Base-by-base conservation (phyloP, 2,888 invertebrate species). In the Achlya flavicornis region DNA sequence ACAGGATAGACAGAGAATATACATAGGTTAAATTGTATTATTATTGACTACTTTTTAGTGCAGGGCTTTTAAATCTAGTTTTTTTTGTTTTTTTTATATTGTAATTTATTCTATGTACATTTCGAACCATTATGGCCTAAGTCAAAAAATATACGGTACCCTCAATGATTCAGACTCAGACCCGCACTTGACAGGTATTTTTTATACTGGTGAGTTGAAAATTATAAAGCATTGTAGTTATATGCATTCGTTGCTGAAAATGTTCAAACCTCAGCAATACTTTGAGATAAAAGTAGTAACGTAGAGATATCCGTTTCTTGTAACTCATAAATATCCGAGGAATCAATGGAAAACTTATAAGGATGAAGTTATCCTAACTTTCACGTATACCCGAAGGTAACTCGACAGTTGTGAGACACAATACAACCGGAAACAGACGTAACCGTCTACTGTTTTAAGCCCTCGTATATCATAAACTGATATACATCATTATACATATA, bases 391-490 rank as follows among this genome's bases (percentile, higher is more conserved):
- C 53, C 53, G 16, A 4, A 53, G 53, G 3, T 53, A 53, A 53
- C 53, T 53, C 53, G 53, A 53, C 53, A 53, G 53, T 53, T 53
- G 53, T 53, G 16, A 53, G 53, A 53, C 53, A 19, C 53, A 53
- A 53, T 53, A 53, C 53, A 53, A 19, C 53, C 53, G 53, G 53
- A 19, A 53, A 19, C 53, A 53, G 53, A 53, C 53, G n/a, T 19
- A 53, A 46, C n/a, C 53, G n/a, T 53, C 53, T 19, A 16, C 4
- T 14, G n/a, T 10, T 53, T 53, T 53, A 19, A 53, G 10, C 19
- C 19, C 16, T 19, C 8, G 53, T 53, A 53, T 53, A 7, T 19
- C 19, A 53, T 19, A 16, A 53, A 19, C 53, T 19, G 10, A 19
- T 53, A 19, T 14, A 48, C 7, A 48, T 48, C n/a, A 7, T 16